Evolutionary conservation across 2,888 invertebrate genomes (phyloP), one percentile per base, ranked within the genome.

Genomic region (Epinotia demarniana): DNA sequence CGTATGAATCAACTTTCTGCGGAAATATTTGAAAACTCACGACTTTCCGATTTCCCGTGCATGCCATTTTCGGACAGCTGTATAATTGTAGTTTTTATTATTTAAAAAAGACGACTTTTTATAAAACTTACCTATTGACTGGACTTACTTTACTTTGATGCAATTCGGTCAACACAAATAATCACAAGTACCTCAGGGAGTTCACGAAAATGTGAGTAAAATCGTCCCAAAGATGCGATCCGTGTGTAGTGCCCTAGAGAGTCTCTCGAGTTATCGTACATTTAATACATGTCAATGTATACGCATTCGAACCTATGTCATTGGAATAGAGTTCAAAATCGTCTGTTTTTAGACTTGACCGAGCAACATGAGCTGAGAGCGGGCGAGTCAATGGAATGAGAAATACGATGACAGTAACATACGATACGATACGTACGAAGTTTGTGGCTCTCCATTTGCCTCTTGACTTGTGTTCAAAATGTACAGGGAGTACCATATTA

Each of bases 251-350:
- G 39, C 5, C 3, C 53, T 68, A 13, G 57, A 58, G 57, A 57
- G 19, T 43, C 39, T 67, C 53, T 67, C 33, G 57, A 57, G 19
- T 33, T 67, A 68, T 68, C 9, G 43, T 43, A 57, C 23, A 57
- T 53, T n/a, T n/a, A 53, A n/a, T 5, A 49, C 8, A 16, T 53
- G n/a, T 53, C n/a, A 53, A 6, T n/a, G 6, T 53, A 53, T 5
- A 53, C 53, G 53, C n/a, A 4, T 53, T n/a, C 53, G n/a, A 53
- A 53, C 16, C 53, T 53, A 46, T 46, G n/a, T n/a, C n/a, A n/a
- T n/a, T 0, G 53, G 53, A 53, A 53, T 53, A 4, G n/a, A 53
- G 8, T n/a, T 53, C 53, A 53, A 6, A 53, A 53, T 53, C 16
- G 49, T 4, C 5, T 16, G 4, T 16, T 49, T 13, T 49, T 49